Conservation (phyloP, 1,140 invertebrate genomes). For the Trichonephila clavata region DNA sequence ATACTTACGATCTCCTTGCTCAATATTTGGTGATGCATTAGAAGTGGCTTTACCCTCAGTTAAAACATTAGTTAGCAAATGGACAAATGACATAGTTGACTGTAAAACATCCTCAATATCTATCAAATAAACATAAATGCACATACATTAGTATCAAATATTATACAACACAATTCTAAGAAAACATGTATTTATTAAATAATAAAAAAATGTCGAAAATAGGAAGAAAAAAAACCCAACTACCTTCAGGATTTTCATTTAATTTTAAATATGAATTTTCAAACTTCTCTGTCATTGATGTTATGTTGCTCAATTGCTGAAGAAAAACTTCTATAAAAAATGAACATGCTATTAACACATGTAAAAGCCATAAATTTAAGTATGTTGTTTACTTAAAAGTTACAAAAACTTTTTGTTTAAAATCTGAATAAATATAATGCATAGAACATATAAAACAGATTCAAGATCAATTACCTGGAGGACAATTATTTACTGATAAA, state of each 20-base stretch:
- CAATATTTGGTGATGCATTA: slow-evolving; percentile 88
- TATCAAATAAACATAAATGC: slow-evolving; percentile 11
- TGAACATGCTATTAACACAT: neutral
- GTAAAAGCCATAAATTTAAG: no score
- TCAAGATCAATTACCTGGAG: slow-evolving; percentile 82
- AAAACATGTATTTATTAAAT: neutral
- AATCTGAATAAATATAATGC: neutral
- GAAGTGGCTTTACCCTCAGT: slow-evolving; percentile 87
- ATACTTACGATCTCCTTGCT: slow-evolving; percentile 86
- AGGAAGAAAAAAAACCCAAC: neutral
- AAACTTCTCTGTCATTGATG: slow-evolving; percentile 52
- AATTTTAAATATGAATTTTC: slow-evolving; percentile 66
- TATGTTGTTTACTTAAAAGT: no score
- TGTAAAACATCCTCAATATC: slow-evolving; percentile 74
- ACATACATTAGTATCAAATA: slow-evolving; percentile 77
- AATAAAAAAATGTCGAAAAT: neutral
- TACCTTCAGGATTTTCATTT: slow-evolving; percentile 56
- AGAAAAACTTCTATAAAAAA: slow-evolving; percentile 57
- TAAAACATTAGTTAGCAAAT: slow-evolving; percentile 85
- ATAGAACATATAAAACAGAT: neutral
- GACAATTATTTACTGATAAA: slow-evolving; percentile 85
- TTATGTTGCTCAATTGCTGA: slow-evolving; percentile 61
- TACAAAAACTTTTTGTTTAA: neutral
- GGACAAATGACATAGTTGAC: slow-evolving; percentile 80
- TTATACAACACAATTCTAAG: slow-evolving; percentile 79